Percentiles rank a stretch among this genome's conserved stretches.
phyloP scores from a whole-genome alignment of 1,140 invertebrate genomes.

The Sinonovacula constricta region DNA sequence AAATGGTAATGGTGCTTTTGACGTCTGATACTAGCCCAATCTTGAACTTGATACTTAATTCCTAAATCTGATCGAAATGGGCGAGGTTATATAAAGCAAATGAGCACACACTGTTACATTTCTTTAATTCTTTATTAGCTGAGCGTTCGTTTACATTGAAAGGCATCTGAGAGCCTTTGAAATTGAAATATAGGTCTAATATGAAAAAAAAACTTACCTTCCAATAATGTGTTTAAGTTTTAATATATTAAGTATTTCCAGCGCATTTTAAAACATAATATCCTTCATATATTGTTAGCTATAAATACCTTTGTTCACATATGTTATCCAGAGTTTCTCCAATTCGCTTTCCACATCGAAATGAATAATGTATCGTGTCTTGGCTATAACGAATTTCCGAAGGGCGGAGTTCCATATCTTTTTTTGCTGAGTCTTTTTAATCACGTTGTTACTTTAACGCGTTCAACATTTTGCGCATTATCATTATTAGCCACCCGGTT shows the following conservation, averaged over 20 bases:
- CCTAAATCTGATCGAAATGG: too few relatives aligned
- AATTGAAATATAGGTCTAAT: not conserved
- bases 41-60: too few relatives aligned
- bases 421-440: too few relatives aligned
- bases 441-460: too few relatives aligned
- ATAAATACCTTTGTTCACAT: conserved; percentile 17
- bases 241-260: not conserved
- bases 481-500: too few relatives aligned
- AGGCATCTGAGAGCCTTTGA: not conserved
- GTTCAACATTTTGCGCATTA: too few relatives aligned
- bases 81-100: too few relatives aligned
- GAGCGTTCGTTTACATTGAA: not conserved
- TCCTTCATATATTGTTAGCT: not conserved
- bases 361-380: conserved; percentile 28
- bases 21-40: too few relatives aligned
- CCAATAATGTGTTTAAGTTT: not conserved
- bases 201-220: not conserved
- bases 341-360: conserved; percentile 18
- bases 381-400: conserved; percentile 47
- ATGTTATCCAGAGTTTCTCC: conserved; percentile 50
- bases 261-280: not conserved
- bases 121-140: too few relatives aligned
- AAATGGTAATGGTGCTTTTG: too few relatives aligned
- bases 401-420: conserved; percentile 28
- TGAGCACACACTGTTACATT: too few relatives aligned